Conservation (phyloP, 2,113 vertebrate species). For the Fukomys damarensis region DNA sequence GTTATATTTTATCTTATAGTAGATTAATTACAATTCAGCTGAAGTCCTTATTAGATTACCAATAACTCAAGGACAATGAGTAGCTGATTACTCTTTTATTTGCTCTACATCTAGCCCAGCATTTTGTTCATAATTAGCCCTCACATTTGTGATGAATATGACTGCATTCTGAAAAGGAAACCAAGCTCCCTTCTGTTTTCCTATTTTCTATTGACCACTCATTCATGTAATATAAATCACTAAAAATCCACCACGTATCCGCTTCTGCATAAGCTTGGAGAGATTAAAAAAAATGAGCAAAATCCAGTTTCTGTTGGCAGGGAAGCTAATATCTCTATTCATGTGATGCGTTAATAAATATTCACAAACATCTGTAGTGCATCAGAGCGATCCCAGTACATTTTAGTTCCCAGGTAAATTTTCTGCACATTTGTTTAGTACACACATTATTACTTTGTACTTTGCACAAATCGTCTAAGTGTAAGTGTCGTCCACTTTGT, state of each 20-base stretch:
- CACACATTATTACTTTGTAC: neutral
- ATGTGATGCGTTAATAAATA: slow-evolving; percentile 2
- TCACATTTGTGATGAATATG: neutral
- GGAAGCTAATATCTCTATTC: neutral
- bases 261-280: neutral
- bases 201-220: neutral
- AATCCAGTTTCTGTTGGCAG: neutral
- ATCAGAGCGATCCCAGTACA: neutral
- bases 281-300: neutral
- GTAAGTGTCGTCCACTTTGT: neutral
- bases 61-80: neutral
- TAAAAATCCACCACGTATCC: neutral
- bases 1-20: neutral
- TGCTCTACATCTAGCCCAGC: neutral
- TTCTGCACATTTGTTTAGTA: neutral
- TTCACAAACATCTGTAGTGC: neutral
- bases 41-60: neutral
- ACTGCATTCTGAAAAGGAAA: neutral
- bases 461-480: neutral
- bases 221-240: neutral
- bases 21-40: neutral
- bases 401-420: neutral
- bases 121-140: neutral
- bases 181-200: neutral
- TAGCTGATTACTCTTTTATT: neutral